A percentile compares a stretch with the other conserved stretches of the same genome.
Evolutionary conservation across 2,113 vertebrate species (phyloP).

Genomic region (Promerops cafer): DNA sequence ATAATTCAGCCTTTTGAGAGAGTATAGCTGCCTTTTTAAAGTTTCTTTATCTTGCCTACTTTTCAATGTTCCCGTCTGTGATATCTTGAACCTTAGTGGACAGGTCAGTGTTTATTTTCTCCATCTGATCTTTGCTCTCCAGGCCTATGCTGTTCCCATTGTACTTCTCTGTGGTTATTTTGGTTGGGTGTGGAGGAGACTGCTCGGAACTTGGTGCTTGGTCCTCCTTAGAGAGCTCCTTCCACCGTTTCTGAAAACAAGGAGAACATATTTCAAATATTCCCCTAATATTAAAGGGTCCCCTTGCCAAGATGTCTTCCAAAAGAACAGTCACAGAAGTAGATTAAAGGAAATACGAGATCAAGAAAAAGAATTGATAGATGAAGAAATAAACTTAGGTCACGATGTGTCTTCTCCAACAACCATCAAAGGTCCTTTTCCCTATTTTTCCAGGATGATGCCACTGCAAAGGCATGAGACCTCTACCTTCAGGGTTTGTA

Average conservation of each 20-base stretch:
- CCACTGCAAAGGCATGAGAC: not conserved
- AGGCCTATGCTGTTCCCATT: slow-evolving; percentile 75
- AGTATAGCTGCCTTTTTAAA: not conserved
- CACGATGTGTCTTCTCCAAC: not conserved
- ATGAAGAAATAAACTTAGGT: not conserved
- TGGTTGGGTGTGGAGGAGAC: slow-evolving; percentile 64
- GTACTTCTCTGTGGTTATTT: slow-evolving; percentile 71
- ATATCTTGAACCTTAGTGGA: slow-evolving; percentile 66
- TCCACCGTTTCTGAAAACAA: slow-evolving; percentile 73
- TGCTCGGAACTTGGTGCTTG: slow-evolving; percentile 72
- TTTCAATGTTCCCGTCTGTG: slow-evolving; percentile 66
- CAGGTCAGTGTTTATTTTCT: slow-evolving; percentile 62
- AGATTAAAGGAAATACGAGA: not conserved
- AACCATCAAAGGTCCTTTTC: not conserved
- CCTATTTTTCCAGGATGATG: not conserved
- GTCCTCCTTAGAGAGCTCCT: slow-evolving; percentile 76
- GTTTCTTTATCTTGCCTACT: slow-evolving; percentile 68
- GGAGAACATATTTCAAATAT: not conserved
- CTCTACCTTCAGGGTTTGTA: not conserved
- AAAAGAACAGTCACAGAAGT: not conserved
- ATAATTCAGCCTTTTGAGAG: not conserved
- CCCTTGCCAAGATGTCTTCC: not conserved
- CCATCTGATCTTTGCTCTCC: slow-evolving; percentile 67
- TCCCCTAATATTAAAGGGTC: not conserved
- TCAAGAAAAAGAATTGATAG: not conserved